Evolutionary conservation across 1,140 invertebrate genomes (phyloP).

Genomic region (Lordiphosa stackelbergi): DNA sequence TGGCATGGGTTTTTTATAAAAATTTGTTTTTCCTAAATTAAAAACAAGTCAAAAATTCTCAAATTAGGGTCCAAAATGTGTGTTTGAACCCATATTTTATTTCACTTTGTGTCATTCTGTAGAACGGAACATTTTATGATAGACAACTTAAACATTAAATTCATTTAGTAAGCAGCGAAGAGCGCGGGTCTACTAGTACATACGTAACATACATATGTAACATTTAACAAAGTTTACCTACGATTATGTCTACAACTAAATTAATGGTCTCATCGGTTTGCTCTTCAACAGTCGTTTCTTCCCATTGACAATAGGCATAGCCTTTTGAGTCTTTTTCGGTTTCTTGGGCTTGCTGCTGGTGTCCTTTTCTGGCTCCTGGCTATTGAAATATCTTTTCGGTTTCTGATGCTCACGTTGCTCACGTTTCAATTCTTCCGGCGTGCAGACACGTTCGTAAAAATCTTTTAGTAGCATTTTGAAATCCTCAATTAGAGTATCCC

Average conservation of each 20-base stretch:
- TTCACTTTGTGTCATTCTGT: too few relatives aligned
- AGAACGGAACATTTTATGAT: too few relatives aligned
- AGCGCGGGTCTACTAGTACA: too few relatives aligned
- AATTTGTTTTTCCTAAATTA: too few relatives aligned
- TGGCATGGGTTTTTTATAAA: too few relatives aligned
- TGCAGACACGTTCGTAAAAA: constrained; percentile 53
- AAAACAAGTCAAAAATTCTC: too few relatives aligned
- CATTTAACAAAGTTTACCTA: background rate
- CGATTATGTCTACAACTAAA: constrained; percentile 11
- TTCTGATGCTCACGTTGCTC: constrained; percentile 32
- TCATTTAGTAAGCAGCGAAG: too few relatives aligned
- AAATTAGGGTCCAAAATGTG: too few relatives aligned
- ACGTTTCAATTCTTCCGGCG: constrained; percentile 35
- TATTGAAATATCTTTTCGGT: constrained; percentile 49
- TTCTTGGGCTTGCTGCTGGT: constrained; percentile 16
- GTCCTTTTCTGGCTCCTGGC: background rate
- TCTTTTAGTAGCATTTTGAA: constrained; percentile 81
- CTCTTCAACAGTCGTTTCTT: constrained; percentile 28
- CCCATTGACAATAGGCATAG: constrained; percentile 1
- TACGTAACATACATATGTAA: too few relatives aligned
- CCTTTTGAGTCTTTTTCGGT: background rate
- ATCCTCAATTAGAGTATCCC: constrained; percentile 84
- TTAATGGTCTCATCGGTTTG: constrained; percentile 13
- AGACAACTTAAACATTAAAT: too few relatives aligned
- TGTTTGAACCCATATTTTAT: too few relatives aligned